Percentiles rank a stretch among this genome's conserved stretches.
Conservation (phyloP, 64 coral and sea anemone genomes). For the Hydrozoanthus tunicans region DNA sequence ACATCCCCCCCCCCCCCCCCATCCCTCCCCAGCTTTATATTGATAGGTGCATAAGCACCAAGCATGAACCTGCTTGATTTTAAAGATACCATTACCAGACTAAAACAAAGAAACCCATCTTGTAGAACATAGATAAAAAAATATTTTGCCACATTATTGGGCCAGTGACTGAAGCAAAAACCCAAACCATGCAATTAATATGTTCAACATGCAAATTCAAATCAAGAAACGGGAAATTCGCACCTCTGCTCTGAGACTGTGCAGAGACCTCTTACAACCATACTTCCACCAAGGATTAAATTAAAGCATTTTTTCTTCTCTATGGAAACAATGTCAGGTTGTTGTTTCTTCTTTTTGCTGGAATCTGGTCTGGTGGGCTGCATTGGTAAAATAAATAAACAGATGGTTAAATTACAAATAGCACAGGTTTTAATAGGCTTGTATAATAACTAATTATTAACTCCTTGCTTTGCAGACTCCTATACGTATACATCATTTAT, state of each 20-base stretch:
- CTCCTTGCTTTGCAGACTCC: too few species aligned
- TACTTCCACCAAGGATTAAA: slow-evolving; percentile 77
- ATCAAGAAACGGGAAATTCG: not conserved
- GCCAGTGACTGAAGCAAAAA: not conserved
- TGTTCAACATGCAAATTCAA: not conserved
- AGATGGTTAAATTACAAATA: not conserved
- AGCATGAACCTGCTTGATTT: too few species aligned
- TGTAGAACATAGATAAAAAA: too few species aligned
- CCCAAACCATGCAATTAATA: not conserved
- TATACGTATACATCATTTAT: too few species aligned
- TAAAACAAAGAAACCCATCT: too few species aligned
- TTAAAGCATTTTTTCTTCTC: slow-evolving; percentile 71
- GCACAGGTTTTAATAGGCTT: too few species aligned
- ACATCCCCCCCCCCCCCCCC: too few species aligned
- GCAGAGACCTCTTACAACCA: slow-evolving; percentile 71
- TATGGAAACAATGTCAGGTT: slow-evolving; percentile 32
- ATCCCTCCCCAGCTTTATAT: too few species aligned
- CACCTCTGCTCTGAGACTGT: slow-evolving; percentile 84
- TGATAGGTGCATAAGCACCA: too few species aligned
- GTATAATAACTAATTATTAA: too few species aligned
- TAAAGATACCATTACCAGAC: too few species aligned
- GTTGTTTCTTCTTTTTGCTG: slow-evolving; percentile 22
- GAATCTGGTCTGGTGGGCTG: slow-evolving; percentile 48
- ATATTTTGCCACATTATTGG: not conserved
- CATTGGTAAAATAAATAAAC: slow-evolving; percentile 5